Base-by-base conservation (phyloP, 1,140 invertebrate species). In the Micrasema minimum region DNA sequence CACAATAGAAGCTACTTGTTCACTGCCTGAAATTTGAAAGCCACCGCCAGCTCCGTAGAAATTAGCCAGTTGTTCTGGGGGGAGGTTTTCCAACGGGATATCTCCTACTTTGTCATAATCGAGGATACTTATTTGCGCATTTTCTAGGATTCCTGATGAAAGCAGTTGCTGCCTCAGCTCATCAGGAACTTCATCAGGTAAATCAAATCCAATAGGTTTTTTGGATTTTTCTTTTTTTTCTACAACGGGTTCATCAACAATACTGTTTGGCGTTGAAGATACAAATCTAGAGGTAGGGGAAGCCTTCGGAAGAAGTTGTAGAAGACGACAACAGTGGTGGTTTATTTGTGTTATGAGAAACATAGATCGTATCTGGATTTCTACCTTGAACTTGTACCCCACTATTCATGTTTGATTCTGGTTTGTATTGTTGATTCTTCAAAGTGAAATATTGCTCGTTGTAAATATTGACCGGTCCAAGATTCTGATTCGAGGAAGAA, bases 81-180 rank as follows among this genome's bases (percentile, higher is more conserved):
- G 92, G 53, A 95, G 80, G 71, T 90, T 92, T 73, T 94, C 92
- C 48, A 94, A 85, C 7, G 92, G 88, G 66, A 93, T 94, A 76
- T 93, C 93, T n/a, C 93, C 93, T 35, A 94, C 89, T 84, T 95
- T 95, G 77, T 94, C 93, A 72, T 93, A 94, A 80, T 94, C 92
- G 35, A 94, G 81, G 22, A 95, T 88, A 71, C 93, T 93, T 64
- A 95, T 94, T 76, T 95, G 92, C 22, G 93, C 93, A 77, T 95
- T 93, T 72, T 91, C 90, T 43, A 95, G 82, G 72, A 95, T 94
- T 41, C 93, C 93, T 0, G 92, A 94, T 45, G 91, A 90, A n/a
- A 95, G 77, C 0, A 95, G 82, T 77, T 95, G 93, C 78, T 94
- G 87, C 51, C 92, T 87, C 37, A 95, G 85, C 79, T 95, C 93